Percentiles rank a stretch among this genome's conserved stretches.
Conservation (phyloP, 1,140 invertebrate genomes). For the Asbolus verrucosus region DNA sequence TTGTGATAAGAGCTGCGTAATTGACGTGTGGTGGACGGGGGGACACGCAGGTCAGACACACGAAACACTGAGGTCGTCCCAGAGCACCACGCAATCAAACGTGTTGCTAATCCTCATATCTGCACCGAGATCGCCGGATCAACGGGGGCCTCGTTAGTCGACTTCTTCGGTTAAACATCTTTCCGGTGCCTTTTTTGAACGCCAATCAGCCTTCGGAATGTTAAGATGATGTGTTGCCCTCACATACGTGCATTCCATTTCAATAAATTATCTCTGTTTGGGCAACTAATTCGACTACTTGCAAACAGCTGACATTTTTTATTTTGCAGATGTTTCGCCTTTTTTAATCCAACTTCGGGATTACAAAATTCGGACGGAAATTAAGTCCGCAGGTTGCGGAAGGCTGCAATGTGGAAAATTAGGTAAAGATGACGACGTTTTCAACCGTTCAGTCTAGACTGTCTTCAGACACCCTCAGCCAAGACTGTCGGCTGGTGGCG, state of each 20-base stretch:
- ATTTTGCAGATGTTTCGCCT: no score
- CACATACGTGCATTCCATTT: conserved; percentile 27
- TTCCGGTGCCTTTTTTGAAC: conserved; percentile 42
- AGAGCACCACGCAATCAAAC: conserved; percentile 43
- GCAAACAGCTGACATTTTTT: no score
- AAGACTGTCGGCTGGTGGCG: conserved; percentile 48
- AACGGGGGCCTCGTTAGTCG: conserved; percentile 50
- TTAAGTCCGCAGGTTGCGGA: no score
- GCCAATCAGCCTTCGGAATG: conserved; percentile 47
- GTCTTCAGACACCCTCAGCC: conserved; percentile 1
- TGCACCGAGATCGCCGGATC: conserved; percentile 48
- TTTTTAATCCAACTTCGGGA: no score
- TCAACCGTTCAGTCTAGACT: neutral
- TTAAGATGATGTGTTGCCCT: conserved; percentile 46
- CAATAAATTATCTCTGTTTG: conserved; percentile 17
- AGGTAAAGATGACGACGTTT: no score
- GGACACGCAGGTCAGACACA: conserved; percentile 43
- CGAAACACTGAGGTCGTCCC: conserved; percentile 37
- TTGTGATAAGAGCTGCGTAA: conserved; percentile 44
- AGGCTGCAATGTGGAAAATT: no score
- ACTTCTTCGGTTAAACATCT: conserved; percentile 44
- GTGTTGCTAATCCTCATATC: conserved; percentile 53
- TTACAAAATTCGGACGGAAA: no score
- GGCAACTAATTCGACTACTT: neutral
- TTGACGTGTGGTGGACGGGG: conserved; percentile 43